Evolutionary conservation across 2,797 vertebrate genomes (phyloP), one percentile per base, ranked within the genome.

Genomic region (Echiichthys vipera): DNA sequence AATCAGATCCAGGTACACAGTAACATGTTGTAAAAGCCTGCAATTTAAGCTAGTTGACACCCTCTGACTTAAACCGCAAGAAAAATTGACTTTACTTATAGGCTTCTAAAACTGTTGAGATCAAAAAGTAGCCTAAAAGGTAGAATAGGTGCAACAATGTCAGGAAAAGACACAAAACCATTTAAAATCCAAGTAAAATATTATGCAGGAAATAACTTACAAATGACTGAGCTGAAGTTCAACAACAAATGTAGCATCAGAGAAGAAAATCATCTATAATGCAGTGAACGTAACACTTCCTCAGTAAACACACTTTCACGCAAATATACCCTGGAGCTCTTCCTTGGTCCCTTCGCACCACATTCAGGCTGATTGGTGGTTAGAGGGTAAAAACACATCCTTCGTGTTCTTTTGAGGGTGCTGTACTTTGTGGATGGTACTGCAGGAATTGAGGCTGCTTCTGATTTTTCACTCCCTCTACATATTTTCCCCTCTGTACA

Each of bases 401-500:
- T 56, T 9, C 0, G 1, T 65, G 46, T 84, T 83, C 84, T 78
- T 46, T 71, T 4, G 34, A 67, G 39, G 66, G 10, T 45, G 47
- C 65, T 77, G 67, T 66, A 45, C 15, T 57, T 29, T 67, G 57
- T 77, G 59, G 61, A 71, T 78, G 64, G 30, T 29, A 49, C 47
- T 22, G 56, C 58, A 76, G 54, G 12, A 79, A 68, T 45, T 65
- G 50, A 76, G 37, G 25, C 71, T 71, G 73, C 47, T 74, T 25
- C 9, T 7, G 17, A 74, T 71, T 61, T 57, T 54, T 51, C 7
- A 27, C 50, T 43, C 49, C 32, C 22, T 57, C 54, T 57, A 77
- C 73, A 84, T 81, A 63, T 84, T 86, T 86, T 82, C 66, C 78
- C 34, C 64, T 58, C 69, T 10, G 57, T 45, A 76, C 80, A 92